Evolutionary conservation across 2,888 invertebrate genomes (phyloP), one percentile per base, ranked within the genome.

Genomic region (Prosapia bicincta): DNA sequence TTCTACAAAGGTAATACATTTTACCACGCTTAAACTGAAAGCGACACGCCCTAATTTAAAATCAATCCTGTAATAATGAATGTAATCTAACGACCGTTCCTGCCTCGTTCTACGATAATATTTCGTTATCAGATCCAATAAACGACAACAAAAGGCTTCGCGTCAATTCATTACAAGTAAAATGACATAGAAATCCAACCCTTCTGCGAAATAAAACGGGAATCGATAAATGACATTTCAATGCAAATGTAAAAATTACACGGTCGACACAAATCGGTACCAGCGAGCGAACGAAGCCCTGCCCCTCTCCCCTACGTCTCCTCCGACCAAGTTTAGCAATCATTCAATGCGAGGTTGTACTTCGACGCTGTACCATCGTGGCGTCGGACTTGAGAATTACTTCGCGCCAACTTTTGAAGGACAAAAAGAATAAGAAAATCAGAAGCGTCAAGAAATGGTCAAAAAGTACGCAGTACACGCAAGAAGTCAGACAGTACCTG

Each of bases 1-100:
- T n/a, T n/a, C n/a, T n/a, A n/a, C n/a, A n/a, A n/a, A n/a, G n/a
- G n/a, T n/a, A n/a, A n/a, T n/a, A n/a, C n/a, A n/a, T n/a, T n/a
- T n/a, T n/a, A n/a, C n/a, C n/a, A n/a, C n/a, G n/a, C 30, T 71
- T 54, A 66, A 69, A 71, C 20, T 10, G 20, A 54, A 54, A 54
- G 20, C 20, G 54, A 54, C 54, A 20, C 13, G 13, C 5, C 3
- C 7, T 20, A 54, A 54, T 20, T 20, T 20, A 20, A 20, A 54
- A 54, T 54, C 54, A 54, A 20, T 20, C 3, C 1, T 54, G 13
- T 54, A 54, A 20, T 13, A n/a, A 38, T 38, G 38, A 38, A 30
- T n/a, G n/a, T n/a, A 30, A 30, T 5, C 30, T 30, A 54, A 20
- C 54, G 54, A 54, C 54, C 54, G 3, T 5, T 3, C 6, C 54